These are phyloP conservation scores for Psittacula cyanocephala DNA, from an alignment of 2,113 vertebrate genomes.

Conservation along the genomic window DNA sequence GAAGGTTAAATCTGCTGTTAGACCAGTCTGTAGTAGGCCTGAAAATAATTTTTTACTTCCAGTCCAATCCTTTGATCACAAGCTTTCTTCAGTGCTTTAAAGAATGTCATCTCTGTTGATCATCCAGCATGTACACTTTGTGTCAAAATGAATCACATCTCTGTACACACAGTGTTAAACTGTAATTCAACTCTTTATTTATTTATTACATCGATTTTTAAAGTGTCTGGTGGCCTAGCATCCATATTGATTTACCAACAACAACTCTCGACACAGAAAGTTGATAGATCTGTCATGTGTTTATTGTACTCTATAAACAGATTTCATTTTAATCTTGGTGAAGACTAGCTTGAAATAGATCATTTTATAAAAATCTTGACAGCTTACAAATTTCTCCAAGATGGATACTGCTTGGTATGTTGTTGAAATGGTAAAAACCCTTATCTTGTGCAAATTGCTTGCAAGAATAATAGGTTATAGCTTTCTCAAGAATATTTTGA, in stretches of 20 bases:
- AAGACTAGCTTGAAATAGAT: background rate
- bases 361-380: background rate
- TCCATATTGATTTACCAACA: conserved; percentile 12
- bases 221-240: background rate
- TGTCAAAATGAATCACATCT: background rate
- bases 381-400: background rate
- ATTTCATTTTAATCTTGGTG: background rate
- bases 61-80: background rate
- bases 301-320: background rate
- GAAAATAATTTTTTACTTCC: background rate
- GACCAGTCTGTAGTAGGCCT: background rate
- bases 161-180: background rate
- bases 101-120: background rate
- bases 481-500: background rate
- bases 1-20: background rate
- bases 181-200: background rate
- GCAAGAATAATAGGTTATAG: background rate
- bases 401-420: background rate
- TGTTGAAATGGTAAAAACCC: background rate
- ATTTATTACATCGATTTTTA: background rate
- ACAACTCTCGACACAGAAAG: background rate
- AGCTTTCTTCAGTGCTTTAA: background rate
- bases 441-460: background rate
- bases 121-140: background rate
- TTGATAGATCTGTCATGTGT: background rate